phyloP scores from a whole-genome alignment of 1,140 invertebrate species.

The Steinernema feltiae region DNA sequence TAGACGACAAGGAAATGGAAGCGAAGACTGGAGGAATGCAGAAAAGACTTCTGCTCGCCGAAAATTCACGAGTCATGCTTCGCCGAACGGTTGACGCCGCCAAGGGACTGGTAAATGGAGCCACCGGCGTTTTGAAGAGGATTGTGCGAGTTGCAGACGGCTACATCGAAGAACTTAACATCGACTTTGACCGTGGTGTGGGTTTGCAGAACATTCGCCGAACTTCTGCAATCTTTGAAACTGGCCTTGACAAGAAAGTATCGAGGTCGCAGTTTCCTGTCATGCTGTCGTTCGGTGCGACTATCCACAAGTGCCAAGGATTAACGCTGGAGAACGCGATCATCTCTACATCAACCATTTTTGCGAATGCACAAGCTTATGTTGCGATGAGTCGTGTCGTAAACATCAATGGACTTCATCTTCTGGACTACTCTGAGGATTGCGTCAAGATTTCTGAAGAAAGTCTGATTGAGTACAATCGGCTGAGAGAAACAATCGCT shows the following conservation, averaged over 20 bases:
- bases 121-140: not conserved
- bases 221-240: not conserved
- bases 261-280: slow-evolving; percentile 58
- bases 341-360: slow-evolving; percentile 50
- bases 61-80: slow-evolving; percentile 1
- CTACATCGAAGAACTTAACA: not conserved
- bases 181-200: not conserved
- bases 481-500: too few relatives aligned
- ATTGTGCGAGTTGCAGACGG: not conserved
- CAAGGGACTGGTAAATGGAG: not conserved
- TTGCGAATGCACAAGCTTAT: slow-evolving; percentile 56
- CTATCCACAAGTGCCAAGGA: slow-evolving; percentile 59
- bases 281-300: slow-evolving; percentile 56
- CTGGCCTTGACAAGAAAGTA: not conserved
- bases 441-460: not conserved
- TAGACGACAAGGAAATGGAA: not conserved
- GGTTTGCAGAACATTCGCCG: not conserved
- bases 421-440: slow-evolving; percentile 52
- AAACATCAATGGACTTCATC: slow-evolving; percentile 47
- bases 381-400: slow-evolving; percentile 58
- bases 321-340: slow-evolving; percentile 54
- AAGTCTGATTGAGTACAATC: not conserved
- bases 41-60: not conserved
- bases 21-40: not conserved
- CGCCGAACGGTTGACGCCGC: not conserved